Evolutionary conservation across 2,888 invertebrate genomes (phyloP), one percentile per base, ranked within the genome.

Genomic region (Hololepta plana): DNA sequence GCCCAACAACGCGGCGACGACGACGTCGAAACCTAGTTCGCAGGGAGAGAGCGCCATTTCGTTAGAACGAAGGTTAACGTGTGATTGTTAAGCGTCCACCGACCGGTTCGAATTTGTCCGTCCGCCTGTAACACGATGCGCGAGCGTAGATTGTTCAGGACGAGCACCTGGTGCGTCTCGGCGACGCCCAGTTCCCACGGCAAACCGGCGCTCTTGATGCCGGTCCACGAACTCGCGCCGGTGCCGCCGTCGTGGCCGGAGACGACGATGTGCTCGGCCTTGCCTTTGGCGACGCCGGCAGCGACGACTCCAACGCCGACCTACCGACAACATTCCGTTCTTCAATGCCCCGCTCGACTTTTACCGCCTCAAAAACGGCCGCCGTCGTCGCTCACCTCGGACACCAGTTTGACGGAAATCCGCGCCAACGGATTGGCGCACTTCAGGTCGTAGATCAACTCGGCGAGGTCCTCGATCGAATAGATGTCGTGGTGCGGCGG

Each of bases 401-500:
- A 96, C 2, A 98, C 98, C 12, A 98, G 62, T 53, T 98, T 98
- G 2, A 98, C 96, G 13, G 93, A 93, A 42, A 98, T 87, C 33
- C 95, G 64, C 0, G 96, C 96, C 28, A 63, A 61, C 0, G 96
- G 98, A 60, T 96, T 98, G 34, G 95, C 87, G 46, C 88, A 90
- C 56, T 98, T 98, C 37, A 98, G 60, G 59, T 98, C 96, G 50
- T 96, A 98, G 47, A 98, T 96, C 28, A 98, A 64, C 56, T 98
- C 91, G 0, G 96, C 91, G 43, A 98, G 61, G 62, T 98, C 98
- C 57, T 98, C 98, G 49, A 98, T 98, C 25, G 93, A 95, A 60
- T 98, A 98, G 56, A 98, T 98, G 47, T 98, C 98, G 60, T 98
- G 98, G 60, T 98, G 98, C 2, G 98, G 98, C 6, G 98, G 96